phyloP scores from a whole-genome alignment of 1,140 invertebrate genomes.

The Pogonomyrmex barbatus region DNA sequence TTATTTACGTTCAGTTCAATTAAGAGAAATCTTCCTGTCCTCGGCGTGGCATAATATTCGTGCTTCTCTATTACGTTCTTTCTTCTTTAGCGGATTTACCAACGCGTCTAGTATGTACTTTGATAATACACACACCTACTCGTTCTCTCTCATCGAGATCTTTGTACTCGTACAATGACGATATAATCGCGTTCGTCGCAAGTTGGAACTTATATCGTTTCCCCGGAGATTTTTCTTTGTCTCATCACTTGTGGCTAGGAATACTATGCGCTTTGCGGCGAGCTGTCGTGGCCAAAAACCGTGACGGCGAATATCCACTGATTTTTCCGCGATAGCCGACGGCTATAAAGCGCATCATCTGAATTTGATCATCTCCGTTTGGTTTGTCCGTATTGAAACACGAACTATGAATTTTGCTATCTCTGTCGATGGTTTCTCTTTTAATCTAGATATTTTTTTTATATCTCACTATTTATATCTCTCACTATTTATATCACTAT shows the following conservation, averaged over 20 bases:
- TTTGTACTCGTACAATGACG: slow-evolving; percentile 66
- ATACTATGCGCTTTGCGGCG: background rate
- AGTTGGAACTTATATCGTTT: slow-evolving; percentile 66
- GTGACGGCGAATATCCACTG: slow-evolving; percentile 7
- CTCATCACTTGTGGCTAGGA: slow-evolving; percentile 44
- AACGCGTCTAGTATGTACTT: slow-evolving; percentile 58
- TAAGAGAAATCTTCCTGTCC: slow-evolving; percentile 24
- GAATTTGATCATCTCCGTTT: slow-evolving; percentile 18
- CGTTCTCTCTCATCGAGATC: slow-evolving; percentile 2
- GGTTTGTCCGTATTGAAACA: background rate
- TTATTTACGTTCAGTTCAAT: slow-evolving; percentile 50
- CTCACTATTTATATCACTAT: background rate
- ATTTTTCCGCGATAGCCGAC: slow-evolving; percentile 10
- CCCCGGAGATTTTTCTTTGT: slow-evolving; percentile 67
- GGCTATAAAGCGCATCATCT: slow-evolving; percentile 4
- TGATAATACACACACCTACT: slow-evolving; percentile 36
- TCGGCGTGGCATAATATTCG: slow-evolving; percentile 14
- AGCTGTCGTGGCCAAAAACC: slow-evolving; percentile 3
- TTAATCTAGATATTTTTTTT: background rate
- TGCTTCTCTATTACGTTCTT: slow-evolving; percentile 53
- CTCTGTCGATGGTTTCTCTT: background rate
- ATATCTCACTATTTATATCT: background rate
- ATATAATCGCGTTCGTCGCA: slow-evolving; percentile 70
- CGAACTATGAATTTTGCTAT: background rate
- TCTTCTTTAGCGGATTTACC: slow-evolving; percentile 47